Conservation (phyloP, 2,888 invertebrate species). For the Drosophila diplacantha region DNA sequence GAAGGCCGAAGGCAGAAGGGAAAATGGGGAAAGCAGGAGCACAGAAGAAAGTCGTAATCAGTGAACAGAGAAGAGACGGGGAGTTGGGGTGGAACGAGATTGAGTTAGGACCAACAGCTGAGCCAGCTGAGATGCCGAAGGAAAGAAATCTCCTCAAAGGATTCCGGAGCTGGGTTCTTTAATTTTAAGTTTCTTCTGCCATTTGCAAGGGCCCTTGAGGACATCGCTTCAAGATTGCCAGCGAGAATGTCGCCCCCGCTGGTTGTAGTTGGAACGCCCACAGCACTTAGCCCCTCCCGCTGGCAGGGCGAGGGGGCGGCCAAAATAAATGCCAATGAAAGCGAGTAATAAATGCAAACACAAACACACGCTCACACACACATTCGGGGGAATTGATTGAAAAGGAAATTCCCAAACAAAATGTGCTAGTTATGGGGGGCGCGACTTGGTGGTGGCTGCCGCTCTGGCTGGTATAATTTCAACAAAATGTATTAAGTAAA, state of each 20-base stretch:
- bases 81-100: slow-evolving; percentile 5
- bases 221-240: slow-evolving; percentile 18
- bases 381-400: slow-evolving; percentile 36
- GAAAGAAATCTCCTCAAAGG: slow-evolving; percentile 18
- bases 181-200: slow-evolving; percentile 21
- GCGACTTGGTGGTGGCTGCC: slow-evolving; percentile 32
- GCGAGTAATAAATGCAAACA: slow-evolving; percentile 66
- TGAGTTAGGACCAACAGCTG: slow-evolving; percentile 32
- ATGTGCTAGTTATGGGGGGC: slow-evolving; percentile 58
- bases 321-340: slow-evolving; percentile 70
- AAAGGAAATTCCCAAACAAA: slow-evolving; percentile 53
- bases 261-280: slow-evolving; percentile 23
- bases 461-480: slow-evolving; percentile 53
- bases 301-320: slow-evolving; percentile 8
- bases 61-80: slow-evolving; percentile 8
- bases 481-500: slow-evolving; percentile 72
- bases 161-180: slow-evolving; percentile 17
- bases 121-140: slow-evolving; percentile 13
- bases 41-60: slow-evolving; percentile 26
- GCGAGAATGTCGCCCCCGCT: slow-evolving; percentile 14
- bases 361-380: slow-evolving; percentile 23
- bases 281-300: slow-evolving; percentile 39
- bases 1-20: slow-evolving; percentile 31
- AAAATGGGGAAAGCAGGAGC: slow-evolving; percentile 5
- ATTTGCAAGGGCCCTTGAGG: slow-evolving; percentile 29